A percentile compares a stretch with the other conserved stretches of the same genome.
Evolutionary conservation across 1,140 invertebrate genomes (phyloP).

Genomic region (Drosophila fuyamai): DNA sequence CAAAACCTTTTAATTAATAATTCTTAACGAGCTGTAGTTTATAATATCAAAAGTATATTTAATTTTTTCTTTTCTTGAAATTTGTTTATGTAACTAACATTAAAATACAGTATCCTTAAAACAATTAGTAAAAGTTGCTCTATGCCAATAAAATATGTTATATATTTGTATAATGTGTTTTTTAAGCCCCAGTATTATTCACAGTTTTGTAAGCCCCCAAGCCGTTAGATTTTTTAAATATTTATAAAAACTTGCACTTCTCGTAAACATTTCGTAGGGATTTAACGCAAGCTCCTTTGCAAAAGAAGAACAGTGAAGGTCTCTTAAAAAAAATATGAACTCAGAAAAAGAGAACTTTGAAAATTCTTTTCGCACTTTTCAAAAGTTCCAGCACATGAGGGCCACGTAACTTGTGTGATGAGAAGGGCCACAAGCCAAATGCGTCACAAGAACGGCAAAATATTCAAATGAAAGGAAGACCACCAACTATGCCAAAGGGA

Average conservation of each 20-base stretch:
- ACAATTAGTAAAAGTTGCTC: too few relatives aligned
- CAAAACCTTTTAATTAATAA: too few relatives aligned
- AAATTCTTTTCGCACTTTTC: conserved; percentile 54
- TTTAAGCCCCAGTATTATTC: background rate
- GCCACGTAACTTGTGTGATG: conserved; percentile 38
- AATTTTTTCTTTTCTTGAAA: too few relatives aligned
- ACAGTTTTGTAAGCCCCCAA: too few relatives aligned
- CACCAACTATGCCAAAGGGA: conserved; percentile 44
- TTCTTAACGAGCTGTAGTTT: too few relatives aligned
- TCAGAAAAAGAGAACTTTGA: conserved; percentile 42
- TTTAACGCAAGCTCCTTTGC: background rate
- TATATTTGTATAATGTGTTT: too few relatives aligned
- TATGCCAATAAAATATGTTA: too few relatives aligned
- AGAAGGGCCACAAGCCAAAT: conserved; percentile 13
- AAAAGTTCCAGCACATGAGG: conserved; percentile 33
- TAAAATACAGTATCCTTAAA: too few relatives aligned
- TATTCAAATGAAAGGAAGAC: conserved; percentile 48
- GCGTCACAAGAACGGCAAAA: conserved; percentile 48
- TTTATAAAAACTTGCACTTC: background rate
- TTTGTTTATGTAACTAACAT: too few relatives aligned
- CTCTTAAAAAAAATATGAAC: conserved; percentile 29
- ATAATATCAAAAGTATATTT: too few relatives aligned
- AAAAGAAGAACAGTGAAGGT: background rate
- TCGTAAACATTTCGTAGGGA: background rate
- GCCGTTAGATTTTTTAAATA: background rate